Conservation (phyloP, 1,140 invertebrate species). For the Belonocnema kinseyi region DNA sequence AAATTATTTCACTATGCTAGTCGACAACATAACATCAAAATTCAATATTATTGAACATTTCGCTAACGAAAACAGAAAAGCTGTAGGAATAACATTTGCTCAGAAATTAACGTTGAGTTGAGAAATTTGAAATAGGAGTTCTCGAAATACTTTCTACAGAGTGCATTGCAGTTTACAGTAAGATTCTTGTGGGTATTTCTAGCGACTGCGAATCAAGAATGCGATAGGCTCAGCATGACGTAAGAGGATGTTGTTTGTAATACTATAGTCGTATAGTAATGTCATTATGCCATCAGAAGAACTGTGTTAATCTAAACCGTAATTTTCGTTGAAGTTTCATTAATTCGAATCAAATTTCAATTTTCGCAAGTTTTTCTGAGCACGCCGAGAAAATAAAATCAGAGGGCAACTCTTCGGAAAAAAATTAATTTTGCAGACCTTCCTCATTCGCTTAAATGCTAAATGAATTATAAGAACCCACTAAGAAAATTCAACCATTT, state of each 20-base stretch:
- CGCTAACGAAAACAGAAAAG: too few species aligned
- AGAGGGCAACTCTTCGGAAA: neutral
- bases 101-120: too few species aligned
- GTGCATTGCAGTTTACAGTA: neutral
- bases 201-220: constrained; percentile 1
- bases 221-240: constrained; percentile 16
- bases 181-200: neutral
- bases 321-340: neutral
- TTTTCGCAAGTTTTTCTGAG: neutral
- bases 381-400: neutral
- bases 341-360: constrained; percentile 4
- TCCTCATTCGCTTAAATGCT: too few species aligned
- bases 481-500: too few species aligned
- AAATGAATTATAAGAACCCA: too few species aligned
- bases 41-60: too few species aligned
- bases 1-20: too few species aligned
- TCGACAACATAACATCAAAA: too few species aligned
- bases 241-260: constrained; percentile 2
- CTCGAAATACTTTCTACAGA: too few species aligned
- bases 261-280: neutral
- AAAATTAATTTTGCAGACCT: neutral
- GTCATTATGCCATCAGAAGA: constrained; percentile 3
- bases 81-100: too few species aligned
- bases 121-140: too few species aligned
- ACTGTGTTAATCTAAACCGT: constrained; percentile 8